Percentiles rank a stretch among this genome's conserved stretches.
These are phyloP conservation scores for Antheraea assamensis DNA, from an alignment of 2,888 invertebrate species.

Conservation along the genomic window DNA sequence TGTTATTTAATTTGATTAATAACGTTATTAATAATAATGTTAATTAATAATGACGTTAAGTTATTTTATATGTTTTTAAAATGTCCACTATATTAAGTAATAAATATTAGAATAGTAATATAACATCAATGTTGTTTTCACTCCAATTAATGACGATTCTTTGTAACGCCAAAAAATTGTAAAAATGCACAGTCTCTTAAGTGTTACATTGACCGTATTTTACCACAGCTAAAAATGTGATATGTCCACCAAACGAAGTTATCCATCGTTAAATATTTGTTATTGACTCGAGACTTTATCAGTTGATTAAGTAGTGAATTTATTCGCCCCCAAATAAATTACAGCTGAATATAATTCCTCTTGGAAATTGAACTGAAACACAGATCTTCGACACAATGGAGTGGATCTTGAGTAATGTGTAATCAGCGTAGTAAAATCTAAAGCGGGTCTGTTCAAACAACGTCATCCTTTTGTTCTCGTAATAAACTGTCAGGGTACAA, in stretches of 20 bases:
- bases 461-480: constrained; percentile 71
- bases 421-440: constrained; percentile 70
- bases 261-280: background rate
- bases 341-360: constrained; percentile 62
- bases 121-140: too few species aligned
- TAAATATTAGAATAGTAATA: too few species aligned
- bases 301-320: constrained; percentile 13
- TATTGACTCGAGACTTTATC: constrained; percentile 9
- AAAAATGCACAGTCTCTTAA: too few species aligned
- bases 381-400: constrained; percentile 63
- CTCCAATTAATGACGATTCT: too few species aligned
- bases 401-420: constrained; percentile 66
- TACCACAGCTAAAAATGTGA: background rate
- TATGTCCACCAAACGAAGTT: background rate
- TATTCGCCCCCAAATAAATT: constrained; percentile 44
- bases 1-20: too few species aligned
- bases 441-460: constrained; percentile 67
- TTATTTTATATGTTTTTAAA: too few species aligned
- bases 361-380: constrained; percentile 58
- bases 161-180: too few species aligned
- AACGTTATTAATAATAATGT: too few species aligned
- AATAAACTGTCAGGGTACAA: constrained; percentile 72
- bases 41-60: too few species aligned
- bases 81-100: too few species aligned
- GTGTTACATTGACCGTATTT: too few species aligned